Evolutionary conservation across 2,888 invertebrate species (phyloP).

Genomic region (Meteorus cinctellus): DNA sequence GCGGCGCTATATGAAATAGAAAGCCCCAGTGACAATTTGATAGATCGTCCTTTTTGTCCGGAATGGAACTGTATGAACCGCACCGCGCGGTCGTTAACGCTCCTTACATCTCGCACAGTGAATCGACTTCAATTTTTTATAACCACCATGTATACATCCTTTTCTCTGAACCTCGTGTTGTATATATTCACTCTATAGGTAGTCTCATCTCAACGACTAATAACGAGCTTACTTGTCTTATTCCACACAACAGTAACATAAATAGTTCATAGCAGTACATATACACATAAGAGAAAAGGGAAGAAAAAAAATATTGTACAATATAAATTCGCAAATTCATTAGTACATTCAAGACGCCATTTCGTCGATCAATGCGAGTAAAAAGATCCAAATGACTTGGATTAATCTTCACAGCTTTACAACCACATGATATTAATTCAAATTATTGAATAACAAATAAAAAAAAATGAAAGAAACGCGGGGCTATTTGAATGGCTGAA

Average conservation of each 20-base stretch:
- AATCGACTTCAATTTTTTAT: constrained; percentile 49
- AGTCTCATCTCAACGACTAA: constrained; percentile 45
- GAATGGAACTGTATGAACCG: constrained; percentile 33
- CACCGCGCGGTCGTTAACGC: constrained; percentile 46
- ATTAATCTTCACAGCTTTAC: constrained; percentile 17
- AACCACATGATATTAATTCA: constrained; percentile 23
- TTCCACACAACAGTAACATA: constrained; percentile 42
- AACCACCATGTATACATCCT: constrained; percentile 30
- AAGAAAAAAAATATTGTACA: constrained; percentile 31
- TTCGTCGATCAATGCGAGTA: constrained; percentile 30
- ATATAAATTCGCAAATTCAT: constrained; percentile 33
- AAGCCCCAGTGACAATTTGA: constrained; percentile 69
- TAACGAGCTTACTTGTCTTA: constrained; percentile 55
- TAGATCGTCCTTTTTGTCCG: constrained; percentile 62
- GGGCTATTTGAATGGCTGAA: too few relatives aligned
- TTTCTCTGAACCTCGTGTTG: constrained; percentile 31
- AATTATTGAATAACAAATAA: constrained; percentile 23
- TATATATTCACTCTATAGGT: constrained; percentile 18
- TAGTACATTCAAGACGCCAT: not conserved
- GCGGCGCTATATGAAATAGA: constrained; percentile 58
- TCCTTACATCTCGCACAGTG: constrained; percentile 42
- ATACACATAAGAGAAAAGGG: not conserved
- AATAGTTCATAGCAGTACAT: constrained; percentile 32
- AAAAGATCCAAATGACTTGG: constrained; percentile 32
- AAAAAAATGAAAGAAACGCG: not conserved